These are phyloP conservation scores for Ciconia stormi DNA, from an alignment of 2,113 vertebrate species.

Conservation along the genomic window DNA sequence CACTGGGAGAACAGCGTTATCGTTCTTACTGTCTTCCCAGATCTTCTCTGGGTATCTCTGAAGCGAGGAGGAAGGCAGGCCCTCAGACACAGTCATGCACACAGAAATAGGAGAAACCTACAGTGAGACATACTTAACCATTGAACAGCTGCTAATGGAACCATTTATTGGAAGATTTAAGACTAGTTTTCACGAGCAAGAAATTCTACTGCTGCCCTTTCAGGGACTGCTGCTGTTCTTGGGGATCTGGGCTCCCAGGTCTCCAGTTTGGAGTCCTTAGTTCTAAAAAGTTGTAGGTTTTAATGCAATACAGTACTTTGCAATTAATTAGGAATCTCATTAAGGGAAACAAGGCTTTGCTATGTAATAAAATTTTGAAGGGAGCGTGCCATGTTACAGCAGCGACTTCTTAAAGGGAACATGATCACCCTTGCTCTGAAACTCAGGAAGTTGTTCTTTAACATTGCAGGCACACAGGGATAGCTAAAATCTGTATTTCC, in stretches of 20 bases:
- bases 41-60: not conserved
- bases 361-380: not conserved
- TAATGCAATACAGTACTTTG: not conserved
- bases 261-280: not conserved
- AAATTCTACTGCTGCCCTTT: not conserved
- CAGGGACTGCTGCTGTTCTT: not conserved
- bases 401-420: not conserved
- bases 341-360: constrained; percentile 7
- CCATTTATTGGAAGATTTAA: not conserved
- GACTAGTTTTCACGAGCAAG: not conserved
- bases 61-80: not conserved
- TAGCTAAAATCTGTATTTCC: not conserved
- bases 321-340: constrained; percentile 9
- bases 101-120: not conserved
- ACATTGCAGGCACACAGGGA: not conserved
- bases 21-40: constrained; percentile 13
- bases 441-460: not conserved
- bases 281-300: not conserved
- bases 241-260: not conserved
- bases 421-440: not conserved
- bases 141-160: constrained; percentile 28
- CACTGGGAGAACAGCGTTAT: not conserved
- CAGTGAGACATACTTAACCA: constrained; percentile 32
- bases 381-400: not conserved
- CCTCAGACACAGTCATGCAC: not conserved